Percentiles rank a stretch among this genome's conserved stretches.
Evolutionary conservation across 1,140 invertebrate species (phyloP).

Genomic region (Euura lappo): DNA sequence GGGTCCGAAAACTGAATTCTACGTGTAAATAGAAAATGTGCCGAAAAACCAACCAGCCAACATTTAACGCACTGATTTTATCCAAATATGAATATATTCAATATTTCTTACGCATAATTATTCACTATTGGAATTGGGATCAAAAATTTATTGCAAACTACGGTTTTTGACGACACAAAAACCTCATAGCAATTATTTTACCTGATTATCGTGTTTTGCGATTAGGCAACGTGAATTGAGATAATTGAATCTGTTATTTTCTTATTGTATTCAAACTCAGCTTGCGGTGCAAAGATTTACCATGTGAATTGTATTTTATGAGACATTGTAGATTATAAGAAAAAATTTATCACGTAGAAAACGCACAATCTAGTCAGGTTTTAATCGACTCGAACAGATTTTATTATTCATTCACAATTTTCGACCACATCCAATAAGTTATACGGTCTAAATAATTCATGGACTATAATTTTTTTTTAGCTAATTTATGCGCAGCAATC

Average conservation of each 20-base stretch:
- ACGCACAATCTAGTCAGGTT: background rate
- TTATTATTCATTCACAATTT: background rate
- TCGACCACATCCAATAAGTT: background rate
- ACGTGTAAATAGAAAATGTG: slow-evolving; percentile 59
- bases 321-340: background rate
- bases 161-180: too few relatives aligned
- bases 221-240: slow-evolving; percentile 2
- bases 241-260: slow-evolving; percentile 1
- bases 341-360: background rate
- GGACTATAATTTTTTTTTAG: background rate
- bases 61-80: slow-evolving; percentile 27
- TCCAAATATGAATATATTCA: slow-evolving; percentile 40
- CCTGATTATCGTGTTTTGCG: background rate
- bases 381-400: background rate
- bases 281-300: background rate
- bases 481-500: too few relatives aligned
- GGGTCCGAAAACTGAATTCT: slow-evolving; percentile 88
- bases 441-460: background rate
- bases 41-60: slow-evolving; percentile 28
- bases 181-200: slow-evolving; percentile 30
- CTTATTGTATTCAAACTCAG: background rate
- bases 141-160: slow-evolving; percentile 31
- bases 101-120: slow-evolving; percentile 40
- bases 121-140: slow-evolving; percentile 58
- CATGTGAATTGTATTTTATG: background rate